Conservation (phyloP, 2,113 vertebrate species). For the Pteruthius melanotis region DNA sequence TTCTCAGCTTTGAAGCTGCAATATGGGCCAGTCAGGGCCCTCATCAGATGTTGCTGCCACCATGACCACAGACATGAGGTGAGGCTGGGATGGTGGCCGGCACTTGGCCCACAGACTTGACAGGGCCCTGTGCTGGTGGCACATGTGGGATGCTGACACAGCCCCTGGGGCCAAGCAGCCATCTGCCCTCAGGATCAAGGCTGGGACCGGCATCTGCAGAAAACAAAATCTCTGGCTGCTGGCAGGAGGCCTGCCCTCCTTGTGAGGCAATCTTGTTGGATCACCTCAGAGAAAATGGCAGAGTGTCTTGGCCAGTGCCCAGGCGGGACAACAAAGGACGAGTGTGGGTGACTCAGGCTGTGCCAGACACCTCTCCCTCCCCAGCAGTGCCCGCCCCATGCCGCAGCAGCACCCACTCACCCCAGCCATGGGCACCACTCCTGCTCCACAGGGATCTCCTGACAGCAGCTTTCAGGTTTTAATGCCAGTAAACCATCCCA, state of each 20-base stretch:
- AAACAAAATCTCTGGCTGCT: neutral
- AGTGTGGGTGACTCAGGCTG: fast-evolving
- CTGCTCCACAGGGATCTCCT: fast-evolving
- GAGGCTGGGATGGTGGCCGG: fast-evolving
- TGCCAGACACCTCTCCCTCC: neutral
- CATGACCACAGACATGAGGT: fast-evolving
- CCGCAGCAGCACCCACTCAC: fast-evolving
- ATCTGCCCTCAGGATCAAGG: neutral
- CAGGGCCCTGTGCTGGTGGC: neutral
- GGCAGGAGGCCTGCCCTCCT: neutral
- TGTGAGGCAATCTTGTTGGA: fast-evolving
- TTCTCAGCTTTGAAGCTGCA: neutral
- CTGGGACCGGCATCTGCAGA: neutral
- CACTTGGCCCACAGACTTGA: neutral
- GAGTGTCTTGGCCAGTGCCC: neutral
- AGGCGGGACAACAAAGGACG: neutral
- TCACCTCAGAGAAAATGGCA: slow-evolving; percentile 13
- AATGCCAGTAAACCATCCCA: neutral
- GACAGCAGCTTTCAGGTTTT: neutral
- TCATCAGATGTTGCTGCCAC: neutral
- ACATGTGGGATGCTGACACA: neutral
- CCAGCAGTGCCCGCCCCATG: fast-evolving
- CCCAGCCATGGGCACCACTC: fast-evolving
- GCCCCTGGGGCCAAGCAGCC: fast-evolving
- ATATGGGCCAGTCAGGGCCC: neutral